phyloP scores from a whole-genome alignment of 2,888 invertebrate species.

The Andrena bicolor region DNA sequence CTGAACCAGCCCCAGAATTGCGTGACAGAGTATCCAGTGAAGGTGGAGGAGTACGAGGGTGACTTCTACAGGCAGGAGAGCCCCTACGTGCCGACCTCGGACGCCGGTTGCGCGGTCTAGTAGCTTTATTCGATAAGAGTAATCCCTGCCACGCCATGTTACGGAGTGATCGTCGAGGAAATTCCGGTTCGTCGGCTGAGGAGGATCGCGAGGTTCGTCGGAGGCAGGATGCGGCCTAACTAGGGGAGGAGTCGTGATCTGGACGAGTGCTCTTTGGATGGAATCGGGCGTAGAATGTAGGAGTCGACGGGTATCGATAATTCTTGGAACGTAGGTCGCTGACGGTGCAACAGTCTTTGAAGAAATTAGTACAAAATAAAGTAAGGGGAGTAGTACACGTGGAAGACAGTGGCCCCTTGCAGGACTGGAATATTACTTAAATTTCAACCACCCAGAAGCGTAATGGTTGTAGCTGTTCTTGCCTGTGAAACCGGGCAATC shows the following conservation, averaged over 20 bases:
- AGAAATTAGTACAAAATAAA: too few relatives aligned
- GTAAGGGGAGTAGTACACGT: too few relatives aligned
- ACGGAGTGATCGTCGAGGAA: constrained; percentile 17
- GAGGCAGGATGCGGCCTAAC: neutral
- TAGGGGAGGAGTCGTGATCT: neutral
- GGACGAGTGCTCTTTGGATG: neutral
- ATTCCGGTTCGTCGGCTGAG: constrained; percentile 29
- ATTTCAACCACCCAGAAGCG: too few relatives aligned
- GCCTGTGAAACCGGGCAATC: too few relatives aligned
- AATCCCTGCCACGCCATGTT: constrained; percentile 49
- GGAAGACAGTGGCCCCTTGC: too few relatives aligned
- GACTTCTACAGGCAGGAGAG: constrained; percentile 81
- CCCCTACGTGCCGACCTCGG: constrained; percentile 80
- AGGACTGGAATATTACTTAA: too few relatives aligned
- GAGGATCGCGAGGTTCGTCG: neutral
- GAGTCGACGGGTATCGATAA: neutral
- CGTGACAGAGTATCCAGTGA: constrained; percentile 81
- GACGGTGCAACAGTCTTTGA: too few relatives aligned
- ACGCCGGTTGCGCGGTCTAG: constrained; percentile 82
- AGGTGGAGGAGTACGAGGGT: constrained; percentile 81
- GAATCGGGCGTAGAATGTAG: neutral
- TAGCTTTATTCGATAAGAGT: constrained; percentile 46
- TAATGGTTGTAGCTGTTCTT: neutral
- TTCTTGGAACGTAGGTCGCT: too few relatives aligned
- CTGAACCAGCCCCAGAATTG: constrained; percentile 81